Conservation (phyloP, 2,113 vertebrate genomes). For the Verasper variegatus region DNA sequence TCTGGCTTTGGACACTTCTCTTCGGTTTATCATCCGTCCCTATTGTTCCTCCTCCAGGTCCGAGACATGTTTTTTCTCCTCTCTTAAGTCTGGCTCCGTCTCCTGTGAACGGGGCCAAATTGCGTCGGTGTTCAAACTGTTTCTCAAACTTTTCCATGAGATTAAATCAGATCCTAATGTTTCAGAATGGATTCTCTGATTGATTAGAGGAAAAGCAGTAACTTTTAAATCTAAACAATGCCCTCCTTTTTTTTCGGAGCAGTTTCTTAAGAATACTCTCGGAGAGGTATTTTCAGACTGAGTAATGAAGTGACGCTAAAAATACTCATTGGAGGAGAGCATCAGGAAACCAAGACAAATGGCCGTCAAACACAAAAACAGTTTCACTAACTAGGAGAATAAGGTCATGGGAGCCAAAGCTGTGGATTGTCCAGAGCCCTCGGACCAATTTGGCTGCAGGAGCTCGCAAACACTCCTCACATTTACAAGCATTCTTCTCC, state of each 20-base stretch:
- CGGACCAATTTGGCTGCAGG: slow-evolving; percentile 35
- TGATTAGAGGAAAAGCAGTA: slow-evolving; percentile 18
- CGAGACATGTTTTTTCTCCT: background rate
- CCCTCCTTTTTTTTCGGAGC: slow-evolving; percentile 37
- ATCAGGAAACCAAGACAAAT: slow-evolving; percentile 20
- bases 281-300: slow-evolving; percentile 27
- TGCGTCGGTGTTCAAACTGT: background rate
- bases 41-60: background rate
- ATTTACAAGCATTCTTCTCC: slow-evolving; percentile 69
- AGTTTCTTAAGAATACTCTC: slow-evolving; percentile 18
- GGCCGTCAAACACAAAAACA: slow-evolving; percentile 12
- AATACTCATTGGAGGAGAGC: slow-evolving; percentile 13
- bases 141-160: background rate
- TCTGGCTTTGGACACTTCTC: slow-evolving; percentile 8
- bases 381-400: slow-evolving; percentile 35
- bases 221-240: slow-evolving; percentile 50
- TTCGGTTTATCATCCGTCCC: background rate
- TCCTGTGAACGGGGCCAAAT: background rate
- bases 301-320: background rate
- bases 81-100: background rate
- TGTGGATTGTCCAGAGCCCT: slow-evolving; percentile 27
- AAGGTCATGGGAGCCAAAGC: slow-evolving; percentile 19
- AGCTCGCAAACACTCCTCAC: slow-evolving; percentile 25
- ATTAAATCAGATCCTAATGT: background rate
- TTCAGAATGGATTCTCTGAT: slow-evolving; percentile 6